Evolutionary conservation across 2,113 vertebrate species (phyloP).

Genomic region (Illadopsis cleaveri): DNA sequence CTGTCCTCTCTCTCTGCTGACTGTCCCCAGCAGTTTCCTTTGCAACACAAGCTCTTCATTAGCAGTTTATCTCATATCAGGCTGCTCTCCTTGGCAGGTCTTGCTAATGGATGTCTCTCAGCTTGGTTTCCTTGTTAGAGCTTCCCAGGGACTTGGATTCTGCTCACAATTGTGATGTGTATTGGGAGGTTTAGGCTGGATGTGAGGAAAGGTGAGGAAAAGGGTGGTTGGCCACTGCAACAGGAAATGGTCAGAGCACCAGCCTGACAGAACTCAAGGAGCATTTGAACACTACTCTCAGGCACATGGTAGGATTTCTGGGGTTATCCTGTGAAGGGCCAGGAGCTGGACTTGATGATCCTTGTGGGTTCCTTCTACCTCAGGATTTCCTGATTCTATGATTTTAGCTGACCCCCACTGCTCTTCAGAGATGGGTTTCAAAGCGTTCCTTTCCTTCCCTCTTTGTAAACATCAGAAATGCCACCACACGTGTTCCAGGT

Average conservation of each 20-base stretch:
- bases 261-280: background rate
- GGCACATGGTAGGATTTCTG: background rate
- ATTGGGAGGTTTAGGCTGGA: background rate
- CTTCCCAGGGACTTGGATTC: background rate
- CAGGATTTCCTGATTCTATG: background rate
- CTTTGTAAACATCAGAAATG: background rate
- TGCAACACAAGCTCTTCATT: background rate
- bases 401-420: background rate
- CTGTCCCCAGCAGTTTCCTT: background rate
- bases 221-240: rapidly evolving
- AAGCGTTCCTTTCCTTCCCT: background rate
- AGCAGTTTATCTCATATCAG: background rate
- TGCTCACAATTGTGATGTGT: background rate
- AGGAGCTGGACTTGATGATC: background rate
- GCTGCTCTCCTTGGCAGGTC: background rate
- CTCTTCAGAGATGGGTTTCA: background rate
- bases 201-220: background rate
- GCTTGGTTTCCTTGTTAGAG: background rate
- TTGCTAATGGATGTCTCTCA: background rate
- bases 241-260: background rate
- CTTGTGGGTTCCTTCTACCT: background rate
- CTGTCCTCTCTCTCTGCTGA: background rate
- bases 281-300: background rate
- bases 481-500: rapidly evolving
- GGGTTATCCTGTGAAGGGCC: background rate